These are phyloP conservation scores for Pseudomyrmex gracilis DNA, from an alignment of 1,140 invertebrate genomes.

Conservation along the genomic window DNA sequence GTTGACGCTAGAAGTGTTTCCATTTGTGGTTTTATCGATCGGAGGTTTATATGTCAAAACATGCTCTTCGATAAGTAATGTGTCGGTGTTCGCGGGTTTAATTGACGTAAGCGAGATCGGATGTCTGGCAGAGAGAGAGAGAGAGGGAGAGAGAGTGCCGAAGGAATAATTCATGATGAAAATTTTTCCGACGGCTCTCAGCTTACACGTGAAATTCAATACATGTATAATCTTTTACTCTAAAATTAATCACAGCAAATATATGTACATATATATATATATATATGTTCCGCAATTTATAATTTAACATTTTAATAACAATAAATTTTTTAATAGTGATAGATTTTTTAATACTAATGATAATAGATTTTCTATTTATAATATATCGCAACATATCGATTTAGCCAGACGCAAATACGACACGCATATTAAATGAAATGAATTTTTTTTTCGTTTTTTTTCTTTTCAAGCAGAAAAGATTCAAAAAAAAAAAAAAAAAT, in stretches of 20 bases:
- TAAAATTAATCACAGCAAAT: conserved; percentile 5
- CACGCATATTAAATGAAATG: neutral
- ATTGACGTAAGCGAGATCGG: conserved; percentile 20
- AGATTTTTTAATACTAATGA: neutral
- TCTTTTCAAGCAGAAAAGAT: no score
- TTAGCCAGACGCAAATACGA: neutral
- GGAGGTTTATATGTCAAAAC: conserved; percentile 4
- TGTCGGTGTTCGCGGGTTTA: conserved; percentile 9
- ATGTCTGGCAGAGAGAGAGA: neutral
- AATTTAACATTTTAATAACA: neutral
- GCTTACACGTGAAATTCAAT: conserved; percentile 12
- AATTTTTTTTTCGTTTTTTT: no score
- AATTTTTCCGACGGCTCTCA: conserved; percentile 27
- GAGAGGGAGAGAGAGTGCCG: neutral
- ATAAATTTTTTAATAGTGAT: neutral
- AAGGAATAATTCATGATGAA: conserved; percentile 42
- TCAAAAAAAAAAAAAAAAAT: no score
- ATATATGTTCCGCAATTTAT: neutral
- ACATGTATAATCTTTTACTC: neutral
- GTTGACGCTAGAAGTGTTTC: neutral
- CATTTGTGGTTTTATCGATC: conserved; percentile 9
- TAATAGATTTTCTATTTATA: neutral
- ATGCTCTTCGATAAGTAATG: conserved; percentile 30
- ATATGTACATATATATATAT: neutral
- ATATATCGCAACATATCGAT: no score